Percentiles rank a stretch among this genome's conserved stretches.
These are phyloP conservation scores for Drosophila pruinosa DNA, from an alignment of 1,140 invertebrate genomes.

Conservation along the genomic window DNA sequence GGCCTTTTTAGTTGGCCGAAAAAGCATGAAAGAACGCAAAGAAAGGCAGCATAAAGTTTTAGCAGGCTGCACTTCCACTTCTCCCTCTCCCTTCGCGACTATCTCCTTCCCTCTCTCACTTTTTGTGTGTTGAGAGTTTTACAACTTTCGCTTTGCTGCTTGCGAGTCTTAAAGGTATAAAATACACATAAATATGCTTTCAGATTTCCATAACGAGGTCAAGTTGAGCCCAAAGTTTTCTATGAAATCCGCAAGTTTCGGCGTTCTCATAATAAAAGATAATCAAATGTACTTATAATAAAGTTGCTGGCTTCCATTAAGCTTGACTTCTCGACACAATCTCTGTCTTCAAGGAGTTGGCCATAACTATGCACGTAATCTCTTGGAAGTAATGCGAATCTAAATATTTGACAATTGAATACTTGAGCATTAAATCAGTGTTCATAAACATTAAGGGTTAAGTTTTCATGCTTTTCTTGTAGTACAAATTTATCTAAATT, in stretches of 20 bases:
- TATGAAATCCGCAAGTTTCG: slow-evolving; percentile 23
- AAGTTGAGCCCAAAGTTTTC: slow-evolving; percentile 42
- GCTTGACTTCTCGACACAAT: not conserved
- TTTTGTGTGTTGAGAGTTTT: slow-evolving; percentile 11
- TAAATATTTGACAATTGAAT: slow-evolving; percentile 1
- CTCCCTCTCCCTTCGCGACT: not conserved
- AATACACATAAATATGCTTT: slow-evolving; percentile 21
- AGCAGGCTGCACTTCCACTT: slow-evolving; percentile 39
- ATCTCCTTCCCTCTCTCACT: not conserved
- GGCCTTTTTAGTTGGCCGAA: slow-evolving; percentile 31
- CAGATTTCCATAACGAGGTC: slow-evolving; percentile 30
- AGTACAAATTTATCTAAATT: too few species aligned
- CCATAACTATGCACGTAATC: not conserved
- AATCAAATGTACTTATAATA: slow-evolving; percentile 40
- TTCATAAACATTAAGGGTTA: not conserved
- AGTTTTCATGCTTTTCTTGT: too few species aligned
- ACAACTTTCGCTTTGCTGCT: slow-evolving; percentile 23
- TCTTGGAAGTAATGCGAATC: not conserved
- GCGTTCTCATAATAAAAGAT: slow-evolving; percentile 36
- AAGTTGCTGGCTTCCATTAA: slow-evolving; percentile 12
- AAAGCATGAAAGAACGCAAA: slow-evolving; percentile 3
- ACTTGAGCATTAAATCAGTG: not conserved
- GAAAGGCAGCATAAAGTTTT: slow-evolving; percentile 32
- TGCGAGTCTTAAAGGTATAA: slow-evolving; percentile 21
- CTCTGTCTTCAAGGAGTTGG: not conserved